Percentiles rank a stretch among this genome's conserved stretches.
Conservation (phyloP, 2,113 vertebrate species). For the Rutilus rutilus region DNA sequence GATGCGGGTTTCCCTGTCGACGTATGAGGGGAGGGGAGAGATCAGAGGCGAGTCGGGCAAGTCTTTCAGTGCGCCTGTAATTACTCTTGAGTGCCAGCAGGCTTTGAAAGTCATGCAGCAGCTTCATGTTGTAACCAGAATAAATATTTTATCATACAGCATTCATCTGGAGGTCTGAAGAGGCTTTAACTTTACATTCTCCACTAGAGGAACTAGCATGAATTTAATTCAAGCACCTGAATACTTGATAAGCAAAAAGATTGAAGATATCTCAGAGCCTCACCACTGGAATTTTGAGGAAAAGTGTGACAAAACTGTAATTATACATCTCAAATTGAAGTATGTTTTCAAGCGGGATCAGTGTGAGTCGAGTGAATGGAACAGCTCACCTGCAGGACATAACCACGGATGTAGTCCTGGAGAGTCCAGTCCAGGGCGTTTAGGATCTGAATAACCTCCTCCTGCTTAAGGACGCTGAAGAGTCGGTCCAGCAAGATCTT, state of each 20-base stretch:
- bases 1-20: slow-evolving; percentile 73
- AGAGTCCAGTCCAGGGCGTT: slow-evolving; percentile 95
- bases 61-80: slow-evolving; percentile 82
- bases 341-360: background rate
- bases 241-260: slow-evolving; percentile 83
- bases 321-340: slow-evolving; percentile 61
- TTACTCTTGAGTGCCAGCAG: slow-evolving; percentile 86
- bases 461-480: slow-evolving; percentile 95
- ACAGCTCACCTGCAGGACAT: slow-evolving; percentile 87
- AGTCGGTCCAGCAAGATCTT: slow-evolving; percentile 98
- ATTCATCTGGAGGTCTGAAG: slow-evolving; percentile 91
- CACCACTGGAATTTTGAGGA: slow-evolving; percentile 49
- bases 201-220: slow-evolving; percentile 89
- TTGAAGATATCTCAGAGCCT: slow-evolving; percentile 43
- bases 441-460: slow-evolving; percentile 95
- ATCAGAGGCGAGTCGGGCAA: slow-evolving; percentile 65
- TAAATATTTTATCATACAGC: slow-evolving; percentile 99
- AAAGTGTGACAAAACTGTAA: slow-evolving; percentile 65
- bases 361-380: background rate
- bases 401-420: slow-evolving; percentile 97
- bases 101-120: slow-evolving; percentile 89
- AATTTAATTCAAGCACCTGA: slow-evolving; percentile 85
- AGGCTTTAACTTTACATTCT: slow-evolving; percentile 85
- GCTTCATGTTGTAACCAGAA: slow-evolving; percentile 89
- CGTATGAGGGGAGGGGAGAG: slow-evolving; percentile 24